Conservation (phyloP, 2,888 invertebrate genomes). For the Archaeoteleia sp. region DNA sequence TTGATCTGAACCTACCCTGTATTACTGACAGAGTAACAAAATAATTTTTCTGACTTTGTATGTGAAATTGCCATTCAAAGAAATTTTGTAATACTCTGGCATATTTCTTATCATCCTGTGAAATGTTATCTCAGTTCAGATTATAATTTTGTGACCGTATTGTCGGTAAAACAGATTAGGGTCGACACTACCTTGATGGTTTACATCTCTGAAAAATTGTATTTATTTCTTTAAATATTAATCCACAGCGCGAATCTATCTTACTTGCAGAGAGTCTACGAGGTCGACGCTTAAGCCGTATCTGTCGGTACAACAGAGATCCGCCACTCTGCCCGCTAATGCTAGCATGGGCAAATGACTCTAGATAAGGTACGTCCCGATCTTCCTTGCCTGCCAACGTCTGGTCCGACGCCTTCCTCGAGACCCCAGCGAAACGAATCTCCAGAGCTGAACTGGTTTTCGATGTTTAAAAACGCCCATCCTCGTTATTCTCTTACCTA, state of each 20-base stretch:
- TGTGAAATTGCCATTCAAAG: no score
- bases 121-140: no score
- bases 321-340: conserved; percentile 91
- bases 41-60: no score
- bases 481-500: conserved; percentile 10
- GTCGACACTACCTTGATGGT: no score
- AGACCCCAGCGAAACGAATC: conserved; percentile 18
- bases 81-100: no score
- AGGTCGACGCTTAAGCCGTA: conserved; percentile 85
- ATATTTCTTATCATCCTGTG: no score
- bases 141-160: no score
- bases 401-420: conserved; percentile 16
- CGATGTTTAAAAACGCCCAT: conserved; percentile 6
- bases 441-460: conserved; percentile 4
- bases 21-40: no score
- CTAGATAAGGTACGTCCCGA: conserved; percentile 33
- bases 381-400: conserved; percentile 17
- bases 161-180: no score
- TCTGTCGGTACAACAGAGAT: conserved; percentile 86
- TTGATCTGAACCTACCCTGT: no score
- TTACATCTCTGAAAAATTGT: neutral
- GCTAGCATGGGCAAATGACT: conserved; percentile 80
- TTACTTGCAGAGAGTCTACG: conserved; percentile 82
- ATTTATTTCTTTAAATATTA: no score
- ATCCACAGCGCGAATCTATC: no score